Evolutionary conservation across 2,888 invertebrate genomes (phyloP).

Genomic region (Diadromus collaris): DNA sequence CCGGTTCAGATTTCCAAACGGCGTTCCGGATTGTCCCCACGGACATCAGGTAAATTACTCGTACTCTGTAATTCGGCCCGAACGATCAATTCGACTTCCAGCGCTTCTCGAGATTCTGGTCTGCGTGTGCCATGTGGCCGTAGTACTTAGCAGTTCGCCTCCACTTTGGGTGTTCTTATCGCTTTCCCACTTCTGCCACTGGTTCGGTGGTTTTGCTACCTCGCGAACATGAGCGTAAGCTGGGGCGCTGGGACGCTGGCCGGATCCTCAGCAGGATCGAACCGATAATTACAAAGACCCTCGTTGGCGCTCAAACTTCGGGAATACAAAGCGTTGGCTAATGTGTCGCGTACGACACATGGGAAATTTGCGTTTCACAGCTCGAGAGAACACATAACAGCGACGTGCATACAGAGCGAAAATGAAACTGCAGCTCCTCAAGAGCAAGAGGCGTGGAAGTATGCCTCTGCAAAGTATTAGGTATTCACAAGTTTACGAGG

Average conservation of each 20-base stretch:
- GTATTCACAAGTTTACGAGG: constrained; percentile 42
- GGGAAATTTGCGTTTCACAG: constrained; percentile 14
- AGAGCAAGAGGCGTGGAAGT: constrained; percentile 9
- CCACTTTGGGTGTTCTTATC: constrained; percentile 2
- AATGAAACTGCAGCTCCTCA: neutral
- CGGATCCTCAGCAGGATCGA: neutral
- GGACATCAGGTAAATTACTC: constrained; percentile 75
- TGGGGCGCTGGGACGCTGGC: neutral
- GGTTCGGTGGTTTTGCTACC: neutral
- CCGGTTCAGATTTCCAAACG: constrained; percentile 84
- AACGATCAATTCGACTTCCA: neutral
- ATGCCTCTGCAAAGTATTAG: constrained; percentile 24
- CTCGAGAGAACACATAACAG: neutral
- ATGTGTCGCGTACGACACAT: constrained; percentile 8
- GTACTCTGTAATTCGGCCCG: neutral
- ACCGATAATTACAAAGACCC: neutral
- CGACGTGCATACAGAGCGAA: neutral
- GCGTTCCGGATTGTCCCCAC: constrained; percentile 80
- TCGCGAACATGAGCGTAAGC: constrained; percentile 4
- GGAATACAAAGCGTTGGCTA: neutral
- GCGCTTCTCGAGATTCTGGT: neutral
- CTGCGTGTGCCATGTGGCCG: neutral
- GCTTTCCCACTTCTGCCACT: neutral
- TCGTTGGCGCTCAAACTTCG: constrained; percentile 6
- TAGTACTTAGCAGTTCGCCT: neutral